Base-by-base conservation (phyloP, 2,888 invertebrate species). In the Melinopterus prodromus region DNA sequence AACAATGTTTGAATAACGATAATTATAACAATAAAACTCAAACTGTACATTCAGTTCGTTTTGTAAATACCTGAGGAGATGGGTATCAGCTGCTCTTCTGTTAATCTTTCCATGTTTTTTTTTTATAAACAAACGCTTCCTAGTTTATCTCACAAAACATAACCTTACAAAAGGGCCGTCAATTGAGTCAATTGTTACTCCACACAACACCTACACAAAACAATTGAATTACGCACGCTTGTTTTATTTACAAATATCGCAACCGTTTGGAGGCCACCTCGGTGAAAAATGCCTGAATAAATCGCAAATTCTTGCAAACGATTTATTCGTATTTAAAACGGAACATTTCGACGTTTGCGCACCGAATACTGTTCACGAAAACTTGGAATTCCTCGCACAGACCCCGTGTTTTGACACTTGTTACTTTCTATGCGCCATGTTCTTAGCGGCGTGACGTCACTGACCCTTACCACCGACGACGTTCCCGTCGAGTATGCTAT, bases 1-100 rank as follows among this genome's bases (percentile, higher is more conserved):
- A 72, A 72, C 15, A 72, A 14, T 35, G 16, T 35, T 26, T 5
- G 16, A 72, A 72, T 14, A 74, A 36, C 74, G 35, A 74, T 36
- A 74, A 74, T 26, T 35, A 7, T 74, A 26, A 74, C 35, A 74
- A 36, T 35, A 35, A 72, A 16, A 72, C 16, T 16, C 36, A 26
- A 53, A 53, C 5, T 3, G 12, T 53, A 53, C 53, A 53, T 12
- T 53, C 7, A 53, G 12, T 12, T 53, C 12, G 7, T 16, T 70
- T 77, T 76, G 38, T 76, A 84, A 86, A 87, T 84, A 88, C 88
- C 88, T 83, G 88, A 88, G 79, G 88, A 88, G 77, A 88, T 79
- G 70, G 88, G 88, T 77, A 88, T 86, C 38, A 88, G 83, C 78
- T 85, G 84, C 82, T 87, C 87, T 83, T 87, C 82, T 72, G 71